A percentile compares a stretch with the other conserved stretches of the same genome.
Evolutionary conservation across 2,797 vertebrate genomes (phyloP).

Genomic region (Synaphobranchus kaupii): DNA sequence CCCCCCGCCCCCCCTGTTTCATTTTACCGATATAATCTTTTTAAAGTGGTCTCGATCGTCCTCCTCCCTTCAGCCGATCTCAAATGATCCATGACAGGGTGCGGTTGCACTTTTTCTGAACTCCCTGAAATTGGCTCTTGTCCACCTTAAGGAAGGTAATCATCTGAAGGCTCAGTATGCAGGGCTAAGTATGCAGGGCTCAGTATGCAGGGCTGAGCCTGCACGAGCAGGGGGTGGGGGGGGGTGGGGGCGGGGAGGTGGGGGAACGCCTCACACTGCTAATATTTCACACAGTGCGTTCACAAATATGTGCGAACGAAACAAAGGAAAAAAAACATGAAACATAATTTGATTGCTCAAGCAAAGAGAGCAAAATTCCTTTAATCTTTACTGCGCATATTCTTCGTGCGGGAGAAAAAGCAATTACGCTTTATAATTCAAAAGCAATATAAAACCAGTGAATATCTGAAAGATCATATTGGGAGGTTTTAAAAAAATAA

Average conservation of each 20-base stretch:
- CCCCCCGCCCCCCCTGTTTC: too few species aligned
- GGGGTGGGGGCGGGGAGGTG: too few species aligned
- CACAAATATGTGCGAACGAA: background rate
- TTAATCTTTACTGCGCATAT: conserved; percentile 9
- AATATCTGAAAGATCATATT: background rate
- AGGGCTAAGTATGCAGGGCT: too few species aligned
- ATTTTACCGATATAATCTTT: conserved; percentile 11
- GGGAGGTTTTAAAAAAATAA: background rate
- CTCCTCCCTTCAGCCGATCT: background rate
- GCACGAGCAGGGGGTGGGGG: background rate
- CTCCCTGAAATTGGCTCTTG: background rate
- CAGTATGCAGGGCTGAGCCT: conserved; percentile 16
- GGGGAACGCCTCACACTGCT: background rate
- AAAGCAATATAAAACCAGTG: background rate
- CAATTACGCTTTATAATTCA: background rate
- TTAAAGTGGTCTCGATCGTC: background rate
- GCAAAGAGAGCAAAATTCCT: conserved; percentile 18
- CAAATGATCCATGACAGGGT: background rate
- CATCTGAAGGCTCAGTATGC: background rate
- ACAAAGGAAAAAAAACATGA: conserved; percentile 12
- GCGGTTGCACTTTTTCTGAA: background rate
- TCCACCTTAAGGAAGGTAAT: conserved; percentile 26
- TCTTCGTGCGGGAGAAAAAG: background rate
- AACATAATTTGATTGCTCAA: conserved; percentile 17
- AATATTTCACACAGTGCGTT: background rate